phyloP scores from a whole-genome alignment of 2,113 vertebrate genomes.

The Ondatra zibethicus region DNA sequence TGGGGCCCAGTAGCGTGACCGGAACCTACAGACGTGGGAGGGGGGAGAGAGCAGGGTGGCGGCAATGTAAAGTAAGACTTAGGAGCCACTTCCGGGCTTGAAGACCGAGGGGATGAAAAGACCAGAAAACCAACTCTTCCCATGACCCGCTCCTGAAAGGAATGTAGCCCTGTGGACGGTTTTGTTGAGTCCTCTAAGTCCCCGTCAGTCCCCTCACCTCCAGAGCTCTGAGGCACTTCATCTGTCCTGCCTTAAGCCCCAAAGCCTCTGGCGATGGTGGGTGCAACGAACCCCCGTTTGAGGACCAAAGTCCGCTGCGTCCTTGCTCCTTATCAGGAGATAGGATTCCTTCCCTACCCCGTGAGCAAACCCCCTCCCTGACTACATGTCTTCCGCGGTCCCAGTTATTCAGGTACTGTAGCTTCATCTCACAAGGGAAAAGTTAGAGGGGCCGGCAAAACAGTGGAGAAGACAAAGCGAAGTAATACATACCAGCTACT shows the following conservation, averaged over 20 bases:
- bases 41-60: neutral
- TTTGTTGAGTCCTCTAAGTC: neutral
- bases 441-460: neutral
- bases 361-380: neutral
- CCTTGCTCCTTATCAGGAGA: neutral
- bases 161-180: fast-evolving
- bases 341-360: neutral
- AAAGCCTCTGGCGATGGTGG: neutral
- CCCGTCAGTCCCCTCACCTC: neutral
- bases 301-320: neutral
- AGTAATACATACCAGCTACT: neutral
- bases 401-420: neutral
- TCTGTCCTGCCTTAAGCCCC: neutral
- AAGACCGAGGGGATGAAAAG: neutral
- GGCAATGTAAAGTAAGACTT: neutral
- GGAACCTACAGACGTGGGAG: neutral
- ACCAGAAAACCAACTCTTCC: neutral
- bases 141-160: neutral
- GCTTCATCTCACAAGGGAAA: neutral
- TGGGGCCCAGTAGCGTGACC: neutral
- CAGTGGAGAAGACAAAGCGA: slow-evolving; percentile 2
- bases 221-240: neutral
- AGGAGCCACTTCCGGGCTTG: neutral
- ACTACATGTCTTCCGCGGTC: neutral
- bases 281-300: neutral